Evolutionary conservation across 1,140 invertebrate genomes (phyloP), one percentile per base, ranked within the genome.

Genomic region (Ceratosolen solmsi): DNA sequence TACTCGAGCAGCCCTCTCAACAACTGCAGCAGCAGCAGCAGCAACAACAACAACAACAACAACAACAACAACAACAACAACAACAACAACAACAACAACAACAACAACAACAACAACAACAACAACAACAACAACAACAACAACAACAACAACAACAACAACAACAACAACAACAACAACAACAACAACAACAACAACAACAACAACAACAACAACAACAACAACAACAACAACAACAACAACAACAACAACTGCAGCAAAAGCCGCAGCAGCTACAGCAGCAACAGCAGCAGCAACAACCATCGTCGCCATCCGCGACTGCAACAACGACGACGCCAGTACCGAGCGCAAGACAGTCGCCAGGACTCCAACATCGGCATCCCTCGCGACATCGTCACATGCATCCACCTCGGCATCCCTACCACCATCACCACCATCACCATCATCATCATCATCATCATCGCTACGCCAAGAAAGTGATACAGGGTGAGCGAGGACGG

Each of bases 391-490:
- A 82, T n/a, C 82, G 83, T 68, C 74, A 85, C 79, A 51, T 63
- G 63, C 82, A 85, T 74, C 84, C 63, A 2, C 13, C 63, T 3
- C 17, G 76, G 20, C 76, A 79, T 56, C 76, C 49, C 30, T 79
- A 87, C 73, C 85, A 85, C 78, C 87, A 88, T 58, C 84, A 86
- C 20, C 46, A 74, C 71, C 83, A 84, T 78, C 85, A 84, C 65
- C 87, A 84, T 79, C 87, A 88, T 71, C 87, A 82, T 30, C 86
- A 81, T 27, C 88, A 86, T 51, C 87, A 88, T 74, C 86, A 86
- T 27, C 79, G 73, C 71, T 73, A 49, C 38, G 41, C 27, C 27
- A 71, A 58, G 54, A 80, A 80, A 74, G 49, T 51, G 17, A 22
- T 2, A 20, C 70, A 60, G 46, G 56, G 79, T 80, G n/a, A 63